A percentile compares a stretch with the other conserved stretches of the same genome.
phyloP scores from a whole-genome alignment of 2,888 invertebrate genomes.

The Xylota sylvarum region DNA sequence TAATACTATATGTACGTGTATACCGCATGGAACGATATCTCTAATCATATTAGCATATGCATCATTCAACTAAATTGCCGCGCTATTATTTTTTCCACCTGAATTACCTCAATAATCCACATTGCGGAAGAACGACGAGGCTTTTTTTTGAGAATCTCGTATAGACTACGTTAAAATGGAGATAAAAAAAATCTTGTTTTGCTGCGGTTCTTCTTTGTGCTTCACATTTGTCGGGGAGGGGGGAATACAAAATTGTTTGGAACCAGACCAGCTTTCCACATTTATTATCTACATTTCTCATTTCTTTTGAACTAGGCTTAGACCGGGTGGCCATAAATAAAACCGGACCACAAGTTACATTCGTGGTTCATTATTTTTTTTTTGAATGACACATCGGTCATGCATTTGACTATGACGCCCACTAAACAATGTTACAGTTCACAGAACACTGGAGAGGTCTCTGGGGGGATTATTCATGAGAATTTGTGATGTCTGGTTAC shows the following conservation, averaged over 20 bases:
- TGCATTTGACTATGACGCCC: constrained; percentile 72
- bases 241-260: neutral
- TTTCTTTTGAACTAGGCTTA: constrained; percentile 12
- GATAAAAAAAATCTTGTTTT: constrained; percentile 18
- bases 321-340: constrained; percentile 29
- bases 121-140: constrained; percentile 18
- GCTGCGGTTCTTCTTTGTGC: constrained; percentile 26
- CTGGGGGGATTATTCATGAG: constrained; percentile 28
- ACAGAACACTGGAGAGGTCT: constrained; percentile 34
- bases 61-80: neutral
- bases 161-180: constrained; percentile 5
- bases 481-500: constrained; percentile 1
- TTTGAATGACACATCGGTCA: constrained; percentile 62
- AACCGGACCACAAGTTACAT: constrained; percentile 35
- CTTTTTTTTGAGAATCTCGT: constrained; percentile 12
- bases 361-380: neutral
- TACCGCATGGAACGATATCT: constrained; percentile 4
- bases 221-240: constrained; percentile 6
- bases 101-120: constrained; percentile 31
- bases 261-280: constrained; percentile 30
- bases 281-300: constrained; percentile 25
- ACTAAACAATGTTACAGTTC: constrained; percentile 56
- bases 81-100: constrained; percentile 38
- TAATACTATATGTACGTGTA: too few relatives aligned
- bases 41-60: constrained; percentile 8